Conservation (phyloP, 30 jellyfish, hydroid and myxozoan genomes). For the Cassiopea andromeda region DNA sequence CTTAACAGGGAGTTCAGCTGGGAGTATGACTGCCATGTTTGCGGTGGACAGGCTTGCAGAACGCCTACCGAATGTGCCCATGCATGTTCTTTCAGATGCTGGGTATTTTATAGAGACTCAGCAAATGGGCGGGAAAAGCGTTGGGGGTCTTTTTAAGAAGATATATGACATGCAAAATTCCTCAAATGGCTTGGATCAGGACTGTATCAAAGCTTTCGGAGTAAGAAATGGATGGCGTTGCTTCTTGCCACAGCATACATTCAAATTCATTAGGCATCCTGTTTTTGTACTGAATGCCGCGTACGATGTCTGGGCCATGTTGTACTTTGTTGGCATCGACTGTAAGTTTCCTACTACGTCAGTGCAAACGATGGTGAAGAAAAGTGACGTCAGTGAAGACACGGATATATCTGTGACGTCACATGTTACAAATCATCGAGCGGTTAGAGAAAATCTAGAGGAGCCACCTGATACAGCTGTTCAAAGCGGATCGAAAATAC, state of each 20-base stretch:
- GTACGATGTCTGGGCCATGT: conserved; percentile 99
- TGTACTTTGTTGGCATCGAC: conserved; percentile 91
- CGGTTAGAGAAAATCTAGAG: conserved; percentile 82
- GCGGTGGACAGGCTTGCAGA: conserved; percentile 95
- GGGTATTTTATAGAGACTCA: conserved; percentile 98
- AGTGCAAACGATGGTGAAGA: conserved; percentile 32
- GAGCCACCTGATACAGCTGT: neutral
- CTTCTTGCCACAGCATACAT: conserved; percentile 89
- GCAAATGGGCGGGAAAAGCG: conserved; percentile 95
- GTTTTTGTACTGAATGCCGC: conserved; percentile 93
- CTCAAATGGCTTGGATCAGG: conserved; percentile 84
- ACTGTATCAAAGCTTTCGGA: conserved; percentile 85
- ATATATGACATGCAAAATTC: conserved; percentile 96
- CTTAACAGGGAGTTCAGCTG: conserved; percentile 98
- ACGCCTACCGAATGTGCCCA: conserved; percentile 86
- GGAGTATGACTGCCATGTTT: conserved; percentile 99
- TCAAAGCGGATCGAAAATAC: neutral
- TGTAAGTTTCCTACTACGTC: conserved; percentile 92
- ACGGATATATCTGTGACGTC: neutral
- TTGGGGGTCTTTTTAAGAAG: conserved; percentile 82
- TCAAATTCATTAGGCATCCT: conserved; percentile 90
- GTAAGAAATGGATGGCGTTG: conserved; percentile 90
- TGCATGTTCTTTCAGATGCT: conserved; percentile 98
- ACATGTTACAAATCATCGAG: conserved; percentile 5
- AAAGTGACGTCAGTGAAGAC: conserved; percentile 15